phyloP scores from a whole-genome alignment of 2,797 vertebrate species.

The Urocyon cinereoargenteus region DNA sequence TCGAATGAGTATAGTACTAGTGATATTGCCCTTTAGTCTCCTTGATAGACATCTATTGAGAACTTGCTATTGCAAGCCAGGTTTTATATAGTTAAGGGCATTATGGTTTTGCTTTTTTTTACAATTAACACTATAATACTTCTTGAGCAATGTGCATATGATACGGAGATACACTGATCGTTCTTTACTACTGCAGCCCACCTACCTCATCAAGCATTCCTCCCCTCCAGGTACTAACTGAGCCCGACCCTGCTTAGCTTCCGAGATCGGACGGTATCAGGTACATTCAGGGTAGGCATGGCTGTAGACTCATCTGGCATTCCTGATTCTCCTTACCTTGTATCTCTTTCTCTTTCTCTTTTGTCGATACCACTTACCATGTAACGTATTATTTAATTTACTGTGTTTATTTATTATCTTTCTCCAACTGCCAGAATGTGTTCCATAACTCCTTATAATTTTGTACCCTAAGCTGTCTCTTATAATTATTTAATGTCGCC shows the following conservation, averaged over 20 bases:
- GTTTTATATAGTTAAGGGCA: neutral
- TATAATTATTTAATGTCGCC: too few relatives aligned
- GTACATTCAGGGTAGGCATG: neutral
- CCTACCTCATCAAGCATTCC: neutral
- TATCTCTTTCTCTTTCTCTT: neutral
- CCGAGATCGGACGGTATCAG: neutral
- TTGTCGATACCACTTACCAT: neutral
- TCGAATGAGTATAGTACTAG: neutral
- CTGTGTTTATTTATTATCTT: neutral
- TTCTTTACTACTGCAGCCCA: neutral
- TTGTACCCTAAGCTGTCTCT: neutral
- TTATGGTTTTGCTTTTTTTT: constrained; percentile 35
- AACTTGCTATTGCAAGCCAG: neutral
- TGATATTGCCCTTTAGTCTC: neutral
- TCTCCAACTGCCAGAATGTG: neutral
- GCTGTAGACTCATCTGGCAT: neutral
- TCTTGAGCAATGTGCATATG: neutral
- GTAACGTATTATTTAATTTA: neutral
- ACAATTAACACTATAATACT: neutral
- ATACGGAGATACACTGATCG: neutral
- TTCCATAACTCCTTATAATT: neutral
- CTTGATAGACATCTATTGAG: neutral
- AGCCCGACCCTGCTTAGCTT: neutral
- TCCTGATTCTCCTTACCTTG: neutral
- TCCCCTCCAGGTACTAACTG: neutral